Percentiles rank a stretch among this genome's conserved stretches.
Conservation (phyloP, 1,140 invertebrate genomes). For the Bombyx mandarina region DNA sequence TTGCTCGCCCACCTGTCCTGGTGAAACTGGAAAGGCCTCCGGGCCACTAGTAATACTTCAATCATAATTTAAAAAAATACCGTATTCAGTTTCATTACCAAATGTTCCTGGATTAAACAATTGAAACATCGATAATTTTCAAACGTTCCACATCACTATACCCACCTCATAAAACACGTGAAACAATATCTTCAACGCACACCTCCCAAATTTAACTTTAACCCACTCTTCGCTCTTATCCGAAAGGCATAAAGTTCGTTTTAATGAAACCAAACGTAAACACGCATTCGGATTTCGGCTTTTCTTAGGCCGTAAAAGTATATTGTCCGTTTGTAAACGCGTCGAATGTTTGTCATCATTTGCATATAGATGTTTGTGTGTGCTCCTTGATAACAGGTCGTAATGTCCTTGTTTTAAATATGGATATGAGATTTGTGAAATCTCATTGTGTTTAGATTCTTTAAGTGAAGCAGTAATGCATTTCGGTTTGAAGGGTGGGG, state of each 20-base stretch:
- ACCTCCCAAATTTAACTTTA: constrained; percentile 11
- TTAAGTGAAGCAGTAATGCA: too few relatives aligned
- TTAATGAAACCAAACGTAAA: neutral
- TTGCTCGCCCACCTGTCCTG: too few relatives aligned
- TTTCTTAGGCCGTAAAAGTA: constrained; percentile 66
- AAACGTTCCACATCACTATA: constrained; percentile 1
- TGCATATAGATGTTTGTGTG: constrained; percentile 54
- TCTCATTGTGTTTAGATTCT: too few relatives aligned
- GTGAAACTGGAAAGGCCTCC: too few relatives aligned
- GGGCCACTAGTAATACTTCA: too few relatives aligned
- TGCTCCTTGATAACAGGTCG: constrained; percentile 12
- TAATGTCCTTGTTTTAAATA: too few relatives aligned
- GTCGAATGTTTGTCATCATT: constrained; percentile 66
- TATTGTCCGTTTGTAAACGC: constrained; percentile 66
- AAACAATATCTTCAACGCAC: constrained; percentile 62
- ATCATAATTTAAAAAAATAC: too few relatives aligned
- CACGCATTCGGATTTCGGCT: constrained; percentile 35
- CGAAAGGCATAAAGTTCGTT: constrained; percentile 18
- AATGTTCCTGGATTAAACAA: too few relatives aligned
- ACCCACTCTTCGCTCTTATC: constrained; percentile 15
- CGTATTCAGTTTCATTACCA: too few relatives aligned
- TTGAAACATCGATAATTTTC: neutral
- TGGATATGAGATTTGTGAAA: too few relatives aligned
- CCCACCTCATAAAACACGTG: constrained; percentile 67
- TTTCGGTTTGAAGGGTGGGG: too few relatives aligned